These are phyloP conservation scores for Anguilla pacifica DNA, from an alignment of 2,797 vertebrate species.

Conservation along the genomic window DNA sequence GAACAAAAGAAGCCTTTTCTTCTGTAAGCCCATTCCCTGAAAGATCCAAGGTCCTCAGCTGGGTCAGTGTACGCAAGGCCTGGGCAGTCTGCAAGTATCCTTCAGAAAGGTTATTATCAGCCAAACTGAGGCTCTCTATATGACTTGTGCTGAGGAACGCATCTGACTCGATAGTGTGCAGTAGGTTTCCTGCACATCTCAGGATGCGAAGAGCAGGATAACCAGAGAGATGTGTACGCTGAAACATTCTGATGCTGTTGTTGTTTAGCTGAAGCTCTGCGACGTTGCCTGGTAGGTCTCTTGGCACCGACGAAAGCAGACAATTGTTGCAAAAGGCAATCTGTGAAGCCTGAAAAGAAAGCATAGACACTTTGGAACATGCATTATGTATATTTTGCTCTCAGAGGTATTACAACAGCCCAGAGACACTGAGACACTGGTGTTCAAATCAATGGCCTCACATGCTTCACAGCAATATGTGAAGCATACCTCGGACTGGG, in stretches of 20 bases:
- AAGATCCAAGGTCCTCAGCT: constrained; percentile 79
- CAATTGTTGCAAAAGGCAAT: constrained; percentile 71
- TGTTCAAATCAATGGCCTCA: neutral
- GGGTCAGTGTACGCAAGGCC: constrained; percentile 71
- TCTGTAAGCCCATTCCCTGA: constrained; percentile 84
- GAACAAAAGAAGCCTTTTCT: constrained; percentile 73
- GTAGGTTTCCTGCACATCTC: constrained; percentile 74
- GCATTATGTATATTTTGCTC: neutral
- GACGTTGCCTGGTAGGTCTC: constrained; percentile 59
- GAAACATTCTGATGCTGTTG: constrained; percentile 80
- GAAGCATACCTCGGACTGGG: neutral
- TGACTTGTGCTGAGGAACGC: constrained; percentile 70
- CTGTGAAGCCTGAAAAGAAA: constrained; percentile 71
- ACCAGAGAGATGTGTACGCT: constrained; percentile 65
- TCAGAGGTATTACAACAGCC: neutral
- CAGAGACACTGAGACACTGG: neutral
- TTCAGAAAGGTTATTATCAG: constrained; percentile 78
- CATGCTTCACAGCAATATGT: neutral
- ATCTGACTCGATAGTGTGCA: constrained; percentile 66
- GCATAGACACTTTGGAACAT: constrained; percentile 27
- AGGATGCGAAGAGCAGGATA: constrained; percentile 76
- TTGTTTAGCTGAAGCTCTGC: constrained; percentile 81
- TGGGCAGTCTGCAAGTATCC: constrained; percentile 69
- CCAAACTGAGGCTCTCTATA: constrained; percentile 76
- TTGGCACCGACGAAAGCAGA: constrained; percentile 71